Evolutionary conservation across 2,113 vertebrate species (phyloP).

Genomic region (Burhinus oedicnemus): DNA sequence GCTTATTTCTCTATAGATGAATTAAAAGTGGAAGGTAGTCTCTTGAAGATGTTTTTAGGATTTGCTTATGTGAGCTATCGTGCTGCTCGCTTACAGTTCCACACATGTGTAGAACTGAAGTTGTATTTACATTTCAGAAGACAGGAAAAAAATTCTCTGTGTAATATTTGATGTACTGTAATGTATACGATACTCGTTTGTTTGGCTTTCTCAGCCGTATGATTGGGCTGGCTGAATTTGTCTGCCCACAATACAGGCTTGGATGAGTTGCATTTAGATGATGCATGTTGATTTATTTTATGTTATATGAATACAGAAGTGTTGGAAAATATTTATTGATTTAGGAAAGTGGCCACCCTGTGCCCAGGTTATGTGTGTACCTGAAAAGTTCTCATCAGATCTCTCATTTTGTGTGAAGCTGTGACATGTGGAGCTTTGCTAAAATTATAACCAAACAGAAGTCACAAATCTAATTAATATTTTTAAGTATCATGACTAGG

Average conservation of each 20-base stretch:
- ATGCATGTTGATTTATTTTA: background rate
- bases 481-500: background rate
- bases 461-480: background rate
- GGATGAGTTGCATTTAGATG: background rate
- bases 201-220: background rate
- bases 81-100: background rate
- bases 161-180: background rate
- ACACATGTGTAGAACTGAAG: background rate
- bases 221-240: background rate
- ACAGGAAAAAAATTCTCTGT: background rate
- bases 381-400: background rate
- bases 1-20: background rate
- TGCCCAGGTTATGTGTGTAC: background rate
- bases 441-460: background rate
- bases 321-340: background rate
- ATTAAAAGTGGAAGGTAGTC: background rate
- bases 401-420: background rate
- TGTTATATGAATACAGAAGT: background rate
- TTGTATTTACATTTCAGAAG: background rate
- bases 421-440: background rate
- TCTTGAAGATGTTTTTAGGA: background rate
- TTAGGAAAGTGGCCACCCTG: background rate
- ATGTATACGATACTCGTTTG: background rate
- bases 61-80: background rate
- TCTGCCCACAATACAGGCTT: background rate